Base-by-base conservation (phyloP, 1,140 invertebrate species). In the Maconellicoccus hirsutus region DNA sequence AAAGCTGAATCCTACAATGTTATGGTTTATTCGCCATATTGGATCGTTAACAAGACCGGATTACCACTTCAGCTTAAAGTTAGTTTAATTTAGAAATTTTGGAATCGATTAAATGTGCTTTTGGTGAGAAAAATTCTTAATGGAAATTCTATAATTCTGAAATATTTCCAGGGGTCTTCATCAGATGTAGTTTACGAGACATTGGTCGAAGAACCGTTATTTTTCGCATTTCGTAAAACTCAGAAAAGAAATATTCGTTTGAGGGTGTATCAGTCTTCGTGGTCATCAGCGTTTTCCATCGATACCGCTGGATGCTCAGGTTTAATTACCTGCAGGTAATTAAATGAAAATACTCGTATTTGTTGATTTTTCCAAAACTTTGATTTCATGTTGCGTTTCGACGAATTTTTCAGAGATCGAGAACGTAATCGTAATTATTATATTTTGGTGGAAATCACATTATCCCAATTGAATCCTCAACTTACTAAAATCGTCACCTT, bases 11-110 rank as follows among this genome's bases (percentile, higher is more conserved):
- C 83, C 72, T 84, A 84, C 78, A 82, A 87, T 70, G 77, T 92
- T 38, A 84, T 86, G 72, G 79, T 96, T 42, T 90, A 90, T 77
- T 85, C 89, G 14, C 91, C 92, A 1, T 94, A 93, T 79, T 96
- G 93, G 93, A 87, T 95, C 77, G 85, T 94, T 59, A 96, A 96
- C 79, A 93, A 94, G 79, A 93, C 92, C 6, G 87, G 86, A 22
- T 80, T 92, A 73, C 85, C 87, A 19, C 78, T 95, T 70, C 87
- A 90, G 76, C 83, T 92, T 42, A 88, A 89, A 81, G 90, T 92
- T 80, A 81, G 75, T 76, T 52, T 52, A 59, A 1, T 27, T 25
- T 26, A 70, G 16, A 70, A 70, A 59, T 14, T 71, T 10, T 71
- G n/a, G 29, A 25, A 66, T 12, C 10, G 16, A 10, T 16, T 3